Conservation (phyloP, 2,888 invertebrate genomes). For the Eueremaeus valkanovi region DNA sequence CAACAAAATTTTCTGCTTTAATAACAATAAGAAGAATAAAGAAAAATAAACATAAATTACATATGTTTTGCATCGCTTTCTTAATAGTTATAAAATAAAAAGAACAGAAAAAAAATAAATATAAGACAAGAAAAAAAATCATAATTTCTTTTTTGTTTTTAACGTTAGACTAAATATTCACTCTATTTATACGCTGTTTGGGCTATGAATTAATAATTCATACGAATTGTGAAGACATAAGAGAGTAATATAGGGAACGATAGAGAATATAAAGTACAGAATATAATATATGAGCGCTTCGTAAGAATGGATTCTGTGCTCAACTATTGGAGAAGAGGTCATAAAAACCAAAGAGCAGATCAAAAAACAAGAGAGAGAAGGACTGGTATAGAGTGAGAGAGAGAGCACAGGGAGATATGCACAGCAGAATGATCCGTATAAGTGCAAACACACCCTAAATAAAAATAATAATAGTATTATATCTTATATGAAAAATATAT, state of each 20-base stretch:
- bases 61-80: no score
- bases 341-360: neutral
- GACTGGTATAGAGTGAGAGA: no score
- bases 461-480: constrained; percentile 12
- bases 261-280: neutral
- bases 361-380: no score
- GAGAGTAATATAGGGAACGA: neutral
- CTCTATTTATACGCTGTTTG: neutral
- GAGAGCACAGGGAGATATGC: neutral
- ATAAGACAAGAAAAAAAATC: no score
- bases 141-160: no score
- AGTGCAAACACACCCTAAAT: constrained; percentile 22
- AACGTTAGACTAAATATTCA: neutral
- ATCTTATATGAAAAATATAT: no score
- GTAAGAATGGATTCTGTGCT: neutral
- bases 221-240: neutral
- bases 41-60: no score
- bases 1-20: no score
- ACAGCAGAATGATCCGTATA: neutral
- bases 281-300: neutral
- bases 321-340: neutral
- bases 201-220: constrained; percentile 9
- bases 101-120: no score
- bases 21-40: no score
- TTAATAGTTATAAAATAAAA: no score